Base-by-base conservation (phyloP, 2,888 invertebrate genomes). In the Sarcophaga variegata region DNA sequence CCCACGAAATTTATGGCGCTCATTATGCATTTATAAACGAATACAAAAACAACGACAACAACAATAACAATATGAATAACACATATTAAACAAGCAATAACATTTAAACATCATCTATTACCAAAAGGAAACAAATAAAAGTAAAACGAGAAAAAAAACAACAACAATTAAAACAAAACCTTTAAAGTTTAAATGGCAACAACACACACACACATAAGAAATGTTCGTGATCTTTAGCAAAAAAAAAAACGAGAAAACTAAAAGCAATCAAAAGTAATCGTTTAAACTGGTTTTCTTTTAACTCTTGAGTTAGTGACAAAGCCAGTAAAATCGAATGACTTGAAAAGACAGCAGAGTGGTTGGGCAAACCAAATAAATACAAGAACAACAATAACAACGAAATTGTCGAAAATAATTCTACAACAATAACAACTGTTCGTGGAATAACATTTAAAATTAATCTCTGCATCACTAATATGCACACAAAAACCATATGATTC, bases 161-260 rank as follows among this genome's bases (percentile, higher is more conserved):
- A 49, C 54, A 74, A 71, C 54, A 54, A 54, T 54, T 14, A 54
- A 14, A 54, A 54, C 14, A 14, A 17, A 54, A 54, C 54, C 14
- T 17, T 54, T 54, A 54, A 54, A 54, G 54, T 54, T 54, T 54
- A 54, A 54, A 17, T 54, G 54, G 54, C 54, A 54, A 14, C 60
- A 63, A 69, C 60, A 60, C 22, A 64, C 37, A 64, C 37, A 5
- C 20, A 64, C 22, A 59, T 25, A 54, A 83, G 70, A 27, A 76
- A 81, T 66, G 54, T 81, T 87, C 83, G 66, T 87, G 87, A 84
- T 87, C 84, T 82, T 84, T 76, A 79, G 66, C 63, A 66, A 76
- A 80, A 86, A 78, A 20, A 22, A 22, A 78, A 8, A 10, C 20
- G 66, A 20, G 69, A 66, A 62, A 72, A 69, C 10, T 25, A 76